phyloP scores from a whole-genome alignment of 2,797 vertebrate species.

The Lycodopsis pacificus region DNA sequence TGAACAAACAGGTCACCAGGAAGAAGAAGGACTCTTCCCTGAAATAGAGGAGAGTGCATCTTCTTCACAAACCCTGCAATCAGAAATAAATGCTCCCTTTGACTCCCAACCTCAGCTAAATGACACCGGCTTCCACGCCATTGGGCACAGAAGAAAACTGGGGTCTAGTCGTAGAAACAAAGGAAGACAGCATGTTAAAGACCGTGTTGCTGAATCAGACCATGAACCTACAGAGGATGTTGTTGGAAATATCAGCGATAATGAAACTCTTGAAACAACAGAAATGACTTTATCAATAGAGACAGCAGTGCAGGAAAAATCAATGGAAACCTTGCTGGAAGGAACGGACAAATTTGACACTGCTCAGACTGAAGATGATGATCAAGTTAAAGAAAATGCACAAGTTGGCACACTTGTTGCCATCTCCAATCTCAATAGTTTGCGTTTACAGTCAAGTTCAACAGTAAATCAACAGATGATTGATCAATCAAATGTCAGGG shows the following conservation, averaged over 20 bases:
- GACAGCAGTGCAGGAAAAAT: background rate
- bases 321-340: constrained; percentile 1
- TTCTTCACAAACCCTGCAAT: background rate
- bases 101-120: background rate
- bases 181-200: constrained; percentile 17
- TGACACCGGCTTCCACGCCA: background rate
- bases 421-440: background rate
- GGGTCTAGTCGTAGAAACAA: constrained; percentile 58
- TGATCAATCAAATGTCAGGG: background rate
- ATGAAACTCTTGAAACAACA: constrained; percentile 2
- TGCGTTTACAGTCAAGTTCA: background rate
- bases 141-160: constrained; percentile 31
- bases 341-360: background rate
- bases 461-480: background rate
- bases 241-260: background rate
- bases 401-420: background rate
- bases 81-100: background rate
- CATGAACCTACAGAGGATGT: constrained; percentile 16
- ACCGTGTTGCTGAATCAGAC: constrained; percentile 11
- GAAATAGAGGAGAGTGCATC: background rate
- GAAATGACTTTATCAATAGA: background rate
- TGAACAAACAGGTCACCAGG: constrained; percentile 10
- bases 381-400: constrained; percentile 1
- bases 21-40: background rate
- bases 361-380: constrained; percentile 9